A percentile compares a stretch with the other conserved stretches of the same genome.
phyloP scores from a whole-genome alignment of 2,888 invertebrate species.

The Hemicrepidius hirtus region DNA sequence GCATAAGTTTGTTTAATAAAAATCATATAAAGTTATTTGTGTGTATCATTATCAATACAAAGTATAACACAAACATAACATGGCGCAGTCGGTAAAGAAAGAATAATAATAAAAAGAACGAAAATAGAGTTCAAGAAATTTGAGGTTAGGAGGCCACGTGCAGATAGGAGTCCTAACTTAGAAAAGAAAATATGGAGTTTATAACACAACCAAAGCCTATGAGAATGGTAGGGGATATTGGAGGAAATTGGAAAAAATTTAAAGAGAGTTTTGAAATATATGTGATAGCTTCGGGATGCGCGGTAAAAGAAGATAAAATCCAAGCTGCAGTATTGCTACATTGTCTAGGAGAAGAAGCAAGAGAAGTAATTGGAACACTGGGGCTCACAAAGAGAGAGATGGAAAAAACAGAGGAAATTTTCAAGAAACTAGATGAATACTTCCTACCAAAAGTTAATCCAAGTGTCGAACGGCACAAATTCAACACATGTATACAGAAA shows the following conservation, averaged over 20 bases:
- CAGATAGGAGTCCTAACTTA: too few species aligned
- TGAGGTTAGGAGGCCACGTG: too few species aligned
- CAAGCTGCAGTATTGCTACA: conserved; percentile 46
- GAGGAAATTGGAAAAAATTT: conserved; percentile 51
- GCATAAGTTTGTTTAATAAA: too few species aligned
- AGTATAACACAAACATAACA: too few species aligned
- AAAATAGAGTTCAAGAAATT: too few species aligned
- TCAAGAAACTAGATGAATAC: not conserved
- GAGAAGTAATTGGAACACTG: conserved; percentile 37
- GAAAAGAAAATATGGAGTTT: conserved; percentile 36
- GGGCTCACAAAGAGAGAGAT: not conserved
- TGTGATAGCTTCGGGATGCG: conserved; percentile 38
- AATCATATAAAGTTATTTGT: too few species aligned
- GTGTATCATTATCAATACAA: too few species aligned
- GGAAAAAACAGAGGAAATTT: not conserved
- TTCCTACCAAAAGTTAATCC: not conserved
- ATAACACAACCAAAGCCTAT: conserved; percentile 50
- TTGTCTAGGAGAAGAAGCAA: too few species aligned
- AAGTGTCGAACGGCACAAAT: conserved; percentile 26
- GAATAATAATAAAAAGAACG: too few species aligned
- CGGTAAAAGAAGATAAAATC: conserved; percentile 31
- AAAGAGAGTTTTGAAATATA: too few species aligned
- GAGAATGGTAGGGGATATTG: conserved; percentile 52
- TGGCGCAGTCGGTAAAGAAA: too few species aligned
- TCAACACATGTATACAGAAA: conserved; percentile 1